phyloP scores from a whole-genome alignment of 2,113 vertebrate species.

The Mesocricetus auratus region DNA sequence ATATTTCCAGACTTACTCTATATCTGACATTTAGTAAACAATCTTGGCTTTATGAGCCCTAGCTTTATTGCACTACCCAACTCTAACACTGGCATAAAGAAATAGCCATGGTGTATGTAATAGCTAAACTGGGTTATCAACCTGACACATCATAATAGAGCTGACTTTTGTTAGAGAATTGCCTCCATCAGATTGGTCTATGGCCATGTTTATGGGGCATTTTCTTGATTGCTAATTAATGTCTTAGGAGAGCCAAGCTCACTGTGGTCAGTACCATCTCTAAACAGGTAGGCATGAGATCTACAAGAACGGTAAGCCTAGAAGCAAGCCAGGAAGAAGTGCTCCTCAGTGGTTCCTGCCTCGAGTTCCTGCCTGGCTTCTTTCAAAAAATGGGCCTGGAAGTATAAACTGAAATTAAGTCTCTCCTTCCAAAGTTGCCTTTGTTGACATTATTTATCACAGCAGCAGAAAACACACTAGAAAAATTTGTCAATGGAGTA shows the following conservation, averaged over 20 bases:
- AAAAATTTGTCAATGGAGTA: not conserved
- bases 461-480: not conserved
- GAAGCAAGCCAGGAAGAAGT: not conserved
- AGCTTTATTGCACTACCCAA: not conserved
- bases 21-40: not conserved
- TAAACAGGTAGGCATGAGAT: not conserved
- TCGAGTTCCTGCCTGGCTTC: not conserved
- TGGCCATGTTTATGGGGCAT: not conserved
- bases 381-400: not conserved
- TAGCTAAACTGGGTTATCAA: not conserved
- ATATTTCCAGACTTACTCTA: not conserved
- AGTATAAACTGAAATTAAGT: not conserved
- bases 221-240: not conserved
- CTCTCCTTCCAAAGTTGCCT: not conserved
- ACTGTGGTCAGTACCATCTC: not conserved
- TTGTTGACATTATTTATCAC: not conserved
- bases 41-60: not conserved
- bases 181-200: not conserved
- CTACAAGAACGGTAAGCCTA: not conserved
- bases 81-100: not conserved
- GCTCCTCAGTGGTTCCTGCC: not conserved
- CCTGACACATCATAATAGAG: not conserved
- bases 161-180: not conserved
- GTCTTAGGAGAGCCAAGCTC: not conserved
- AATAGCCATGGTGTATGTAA: not conserved